Conservation (phyloP, 92 coral and sea anemone species). For the Heteractis magnifica region DNA sequence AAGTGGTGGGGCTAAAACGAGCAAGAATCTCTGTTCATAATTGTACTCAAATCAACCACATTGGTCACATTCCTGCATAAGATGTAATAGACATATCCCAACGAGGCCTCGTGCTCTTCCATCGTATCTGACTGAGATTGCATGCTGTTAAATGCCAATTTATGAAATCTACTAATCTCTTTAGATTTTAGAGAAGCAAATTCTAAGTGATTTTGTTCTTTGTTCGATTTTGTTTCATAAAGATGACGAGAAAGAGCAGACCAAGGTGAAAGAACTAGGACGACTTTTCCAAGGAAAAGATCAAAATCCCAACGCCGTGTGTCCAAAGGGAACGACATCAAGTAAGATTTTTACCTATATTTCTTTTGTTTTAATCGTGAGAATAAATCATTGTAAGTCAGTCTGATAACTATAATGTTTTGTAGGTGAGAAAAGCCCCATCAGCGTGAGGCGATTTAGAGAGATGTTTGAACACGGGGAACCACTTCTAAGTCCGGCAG, state of each 20-base stretch:
- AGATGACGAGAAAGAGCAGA: neutral
- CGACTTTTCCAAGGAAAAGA: slow-evolving; percentile 20
- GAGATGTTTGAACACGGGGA: slow-evolving; percentile 48
- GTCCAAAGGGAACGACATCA: neutral
- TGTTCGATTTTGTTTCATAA: neutral
- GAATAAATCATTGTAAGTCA: neutral
- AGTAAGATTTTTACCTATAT: neutral
- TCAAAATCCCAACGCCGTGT: slow-evolving; percentile 8
- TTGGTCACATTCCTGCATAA: too few relatives aligned
- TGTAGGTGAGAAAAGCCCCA: slow-evolving; percentile 35
- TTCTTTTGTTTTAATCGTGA: neutral
- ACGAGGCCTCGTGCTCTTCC: too few relatives aligned
- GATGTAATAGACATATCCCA: too few relatives aligned
- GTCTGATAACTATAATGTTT: neutral
- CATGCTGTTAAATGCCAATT: too few relatives aligned
- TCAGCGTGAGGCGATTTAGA: slow-evolving; percentile 29
- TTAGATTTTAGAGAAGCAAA: neutral
- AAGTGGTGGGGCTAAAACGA: too few relatives aligned
- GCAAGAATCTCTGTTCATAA: too few relatives aligned
- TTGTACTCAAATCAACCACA: too few relatives aligned
- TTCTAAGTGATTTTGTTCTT: neutral
- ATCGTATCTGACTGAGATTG: neutral
- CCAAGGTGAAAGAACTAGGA: slow-evolving; percentile 32
- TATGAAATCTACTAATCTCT: neutral
- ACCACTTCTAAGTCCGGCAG: slow-evolving; percentile 41